Base-by-base conservation (phyloP, 2,888 invertebrate genomes). In the Mythimna ferrago region DNA sequence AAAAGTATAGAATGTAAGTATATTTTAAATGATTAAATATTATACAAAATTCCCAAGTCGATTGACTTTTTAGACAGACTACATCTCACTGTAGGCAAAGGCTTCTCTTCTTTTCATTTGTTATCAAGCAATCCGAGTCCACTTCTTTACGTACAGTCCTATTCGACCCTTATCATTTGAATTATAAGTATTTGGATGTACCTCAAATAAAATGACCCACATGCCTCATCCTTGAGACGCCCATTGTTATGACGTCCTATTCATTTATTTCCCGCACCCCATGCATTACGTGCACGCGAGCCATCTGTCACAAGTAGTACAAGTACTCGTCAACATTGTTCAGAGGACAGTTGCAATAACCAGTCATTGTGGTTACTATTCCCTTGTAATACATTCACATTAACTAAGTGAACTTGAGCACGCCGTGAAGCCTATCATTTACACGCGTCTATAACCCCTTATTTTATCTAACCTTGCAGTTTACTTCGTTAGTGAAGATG, bases 351-450 rank as follows among this genome's bases (percentile, higher is more conserved):
- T 44, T 10, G 44, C 5, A 16, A 44, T 57, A 19, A 21, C 35
- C 21, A 38, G 54, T 35, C 21, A 44, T 71, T 26, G n/a, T 56
- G 48, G 48, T 48, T 19, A 11, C n/a, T 26, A 21, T 54, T 54
- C 54, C 54, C 71, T 54, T 61, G 71, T 61, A 71, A 72, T n/a
- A 61, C 48, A 70, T 72, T 48, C 16, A 21, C 14, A 65, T 58
- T 58, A 6, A 58, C 19, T 26, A 48, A 26, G 44, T 53, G 41
- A 41, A 51, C n/a, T 71, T 53, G 41, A 68, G 51, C 10, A 19
- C n/a, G 51, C 26, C 44, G 10, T 58, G 19, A 16, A 6, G 21
- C 16, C 32, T 41, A 26, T 10, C 5, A 41, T 41, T 32, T 26
- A 14, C 32, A 21, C 48, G n/a, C 35, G 21, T 21, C 26, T 32